phyloP scores from a whole-genome alignment of 2,888 invertebrate species.

The Cataglyphis albicans region DNA sequence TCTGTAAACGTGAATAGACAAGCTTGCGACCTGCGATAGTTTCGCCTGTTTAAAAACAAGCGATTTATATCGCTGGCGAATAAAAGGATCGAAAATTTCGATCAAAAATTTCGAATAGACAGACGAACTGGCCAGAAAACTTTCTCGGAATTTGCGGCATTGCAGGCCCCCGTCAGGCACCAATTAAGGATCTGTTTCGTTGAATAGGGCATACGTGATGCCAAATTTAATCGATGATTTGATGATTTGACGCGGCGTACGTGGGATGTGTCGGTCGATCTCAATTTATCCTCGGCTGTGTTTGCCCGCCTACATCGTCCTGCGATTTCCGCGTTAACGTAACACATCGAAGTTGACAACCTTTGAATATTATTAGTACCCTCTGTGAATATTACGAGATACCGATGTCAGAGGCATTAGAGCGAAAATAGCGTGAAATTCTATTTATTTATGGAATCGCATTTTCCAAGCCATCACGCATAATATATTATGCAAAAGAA shows the following conservation, averaged over 20 bases:
- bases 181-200: constrained; percentile 22
- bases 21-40: background rate
- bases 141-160: constrained; percentile 38
- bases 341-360: constrained; percentile 40
- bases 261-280: constrained; percentile 57
- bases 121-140: constrained; percentile 14
- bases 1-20: background rate
- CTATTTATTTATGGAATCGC: background rate
- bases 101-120: background rate
- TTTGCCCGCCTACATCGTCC: background rate
- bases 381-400: background rate
- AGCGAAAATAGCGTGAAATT: background rate
- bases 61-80: background rate
- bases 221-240: constrained; percentile 59
- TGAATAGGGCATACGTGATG: constrained; percentile 38
- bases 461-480: constrained; percentile 19
- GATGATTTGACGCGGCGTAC: constrained; percentile 45
- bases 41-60: background rate
- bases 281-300: constrained; percentile 59
- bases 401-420: background rate
- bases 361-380: constrained; percentile 40
- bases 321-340: constrained; percentile 39
- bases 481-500: background rate
- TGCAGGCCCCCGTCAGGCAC: constrained; percentile 30
- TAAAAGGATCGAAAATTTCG: background rate